A percentile compares a stretch with the other conserved stretches of the same genome.
Conservation (phyloP, 2,113 vertebrate species). For the Calidris pugnax region DNA sequence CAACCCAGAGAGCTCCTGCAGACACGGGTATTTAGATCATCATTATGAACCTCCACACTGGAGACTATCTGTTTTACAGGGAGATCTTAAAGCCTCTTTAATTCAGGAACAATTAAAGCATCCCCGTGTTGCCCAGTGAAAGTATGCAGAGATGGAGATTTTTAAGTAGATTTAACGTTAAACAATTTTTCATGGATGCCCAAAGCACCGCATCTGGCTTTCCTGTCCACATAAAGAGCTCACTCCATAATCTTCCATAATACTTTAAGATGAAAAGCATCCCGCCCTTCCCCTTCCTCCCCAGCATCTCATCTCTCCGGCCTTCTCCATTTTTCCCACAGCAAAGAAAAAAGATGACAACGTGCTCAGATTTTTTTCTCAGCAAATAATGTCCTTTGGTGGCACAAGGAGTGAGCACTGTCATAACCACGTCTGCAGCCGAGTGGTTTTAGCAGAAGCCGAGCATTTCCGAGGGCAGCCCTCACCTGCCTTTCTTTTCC, state of each 20-base stretch:
- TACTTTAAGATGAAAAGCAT: background rate
- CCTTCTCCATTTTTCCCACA: background rate
- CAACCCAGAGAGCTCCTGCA: background rate
- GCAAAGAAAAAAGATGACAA: background rate
- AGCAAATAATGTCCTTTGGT: background rate
- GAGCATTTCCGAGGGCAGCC: background rate
- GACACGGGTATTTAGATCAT: accelerated
- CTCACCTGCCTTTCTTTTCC: background rate
- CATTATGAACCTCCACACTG: accelerated
- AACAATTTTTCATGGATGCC: background rate
- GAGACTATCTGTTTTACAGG: background rate
- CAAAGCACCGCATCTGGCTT: background rate
- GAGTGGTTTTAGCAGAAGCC: background rate
- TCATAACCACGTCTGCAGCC: background rate
- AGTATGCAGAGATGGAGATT: background rate
- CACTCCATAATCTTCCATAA: background rate
- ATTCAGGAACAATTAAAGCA: background rate
- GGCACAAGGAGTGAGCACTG: background rate
- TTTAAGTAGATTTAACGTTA: background rate
- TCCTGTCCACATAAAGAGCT: background rate
- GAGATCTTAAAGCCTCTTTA: background rate
- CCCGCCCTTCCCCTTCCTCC: background rate
- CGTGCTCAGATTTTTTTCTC: background rate
- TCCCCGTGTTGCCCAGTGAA: background rate
- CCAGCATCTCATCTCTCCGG: background rate